Base-by-base conservation (phyloP, 2,888 invertebrate species). In the Drosophila longiperda region DNA sequence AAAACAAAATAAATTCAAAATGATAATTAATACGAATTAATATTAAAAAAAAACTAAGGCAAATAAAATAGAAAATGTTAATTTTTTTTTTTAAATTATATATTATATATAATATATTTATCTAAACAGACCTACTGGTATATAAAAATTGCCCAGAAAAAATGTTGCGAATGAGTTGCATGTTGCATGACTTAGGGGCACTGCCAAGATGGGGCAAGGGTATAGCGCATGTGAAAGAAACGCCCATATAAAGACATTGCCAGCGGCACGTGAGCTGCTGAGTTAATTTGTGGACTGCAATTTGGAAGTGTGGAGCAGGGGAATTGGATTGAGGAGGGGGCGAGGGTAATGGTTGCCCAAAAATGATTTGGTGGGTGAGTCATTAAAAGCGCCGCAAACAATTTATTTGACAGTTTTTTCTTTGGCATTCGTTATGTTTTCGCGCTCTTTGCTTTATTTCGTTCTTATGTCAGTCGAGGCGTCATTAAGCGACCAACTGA, bases 371-470 rank as follows among this genome's bases (percentile, higher is more conserved):
- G 23, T 36, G 33, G 66, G 78, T 86, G 86, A 87, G 84, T 87
- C 86, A 87, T 90, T 84, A 87, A 87, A 87, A 83, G 85, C 66
- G 68, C 75, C 87, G 90, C 66, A 57, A 68, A 40, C 73, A 78
- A 89, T 90, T 86, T 83, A 86, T 90, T 62, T 89, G 85, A 86
- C 90, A 88, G 86, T 78, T 55, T 38, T 69, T 49, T 42, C n/a
- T 48, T 59, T 50, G 33, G 8, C 48, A 29, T 38, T 29, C 40
- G 12, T 48, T 32, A 45, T 26, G 3, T 49, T 53, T 59, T n/a
- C 40, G 40, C 40, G 45, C 45, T 20, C 49, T 36, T 62, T 67
- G 29, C 63, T 49, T 63, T 57, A 57, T 57, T 45, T 62, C 26
- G 34, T 59, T 67, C 52, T 74, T 67, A 53, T 75, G 71, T 71